Base-by-base conservation (phyloP, 1,140 invertebrate genomes). In the Meloidogyne floridensis region DNA sequence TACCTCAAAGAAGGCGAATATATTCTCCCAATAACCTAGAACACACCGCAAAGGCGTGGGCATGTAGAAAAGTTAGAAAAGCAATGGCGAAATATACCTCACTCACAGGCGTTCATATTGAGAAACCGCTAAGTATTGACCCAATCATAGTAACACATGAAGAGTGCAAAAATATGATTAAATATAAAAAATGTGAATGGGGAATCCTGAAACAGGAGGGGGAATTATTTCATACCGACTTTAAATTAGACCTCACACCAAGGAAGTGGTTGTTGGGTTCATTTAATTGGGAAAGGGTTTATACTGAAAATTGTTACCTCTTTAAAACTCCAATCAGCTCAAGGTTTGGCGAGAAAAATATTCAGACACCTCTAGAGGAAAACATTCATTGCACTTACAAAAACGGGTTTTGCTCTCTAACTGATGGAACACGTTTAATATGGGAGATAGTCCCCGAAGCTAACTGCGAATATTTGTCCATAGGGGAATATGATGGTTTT, bases 271-370 rank as follows among this genome's bases (percentile, higher is more conserved):
- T 75, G 18, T 5, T 75, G 0, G 73, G 73, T 6, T 75, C 73
- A 20, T 75, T n/a, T n/a, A 75, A 75, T 6, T 75, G 73, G 73
- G 9, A 75, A 75, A 32, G n/a, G 8, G 73, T 32, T 4, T 18
- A n/a, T 9, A 75, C 4, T 75, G 73, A 75, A 15, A 75, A 75
- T 75, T 75, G 73, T 32, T 75, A 75, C 42, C 56, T 75, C 6
- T 32, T 75, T 18, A n/a, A n/a, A 4, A 75, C 8, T 7, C 20
- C 20, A n/a, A 18, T 75, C 8, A 6, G n/a, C 2, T 75, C 73
- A 4, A 15, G 9, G 8, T 75, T 75, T 75, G 73, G 73, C 2
- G 73, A 42, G 2, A 6, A 13, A 53, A 6, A n/a, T 2, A 54
- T 75, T n/a, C 8, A 3, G 6, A 7, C 56, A 5, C 73, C 15